phyloP scores from a whole-genome alignment of 2,113 vertebrate species.

The Actenoides lindsayi region DNA sequence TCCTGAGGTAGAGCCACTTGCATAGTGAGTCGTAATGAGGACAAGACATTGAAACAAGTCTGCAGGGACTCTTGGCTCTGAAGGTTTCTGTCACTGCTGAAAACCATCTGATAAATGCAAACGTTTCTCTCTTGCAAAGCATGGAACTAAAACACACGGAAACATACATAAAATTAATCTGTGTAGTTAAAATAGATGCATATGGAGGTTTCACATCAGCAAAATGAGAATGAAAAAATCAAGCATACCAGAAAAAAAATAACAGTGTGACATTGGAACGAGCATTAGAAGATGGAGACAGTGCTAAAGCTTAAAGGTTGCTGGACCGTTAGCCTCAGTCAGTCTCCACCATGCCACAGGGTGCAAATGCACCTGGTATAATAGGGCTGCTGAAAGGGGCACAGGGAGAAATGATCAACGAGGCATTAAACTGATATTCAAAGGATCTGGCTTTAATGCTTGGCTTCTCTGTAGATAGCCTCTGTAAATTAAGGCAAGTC shows the following conservation, averaged over 20 bases:
- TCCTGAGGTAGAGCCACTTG: slow-evolving; percentile 82
- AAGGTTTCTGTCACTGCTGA: slow-evolving; percentile 64
- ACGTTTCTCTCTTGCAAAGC: slow-evolving; percentile 76
- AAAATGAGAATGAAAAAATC: background rate
- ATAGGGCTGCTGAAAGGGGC: background rate
- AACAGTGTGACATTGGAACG: background rate
- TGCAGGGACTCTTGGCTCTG: slow-evolving; percentile 74
- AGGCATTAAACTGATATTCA: background rate
- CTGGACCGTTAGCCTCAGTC: background rate
- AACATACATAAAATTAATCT: slow-evolving; percentile 1
- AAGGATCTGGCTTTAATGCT: background rate
- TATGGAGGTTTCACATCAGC: background rate
- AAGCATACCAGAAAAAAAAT: background rate
- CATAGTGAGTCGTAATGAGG: slow-evolving; percentile 79
- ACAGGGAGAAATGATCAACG: background rate
- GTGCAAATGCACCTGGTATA: background rate
- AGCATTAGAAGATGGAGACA: background rate
- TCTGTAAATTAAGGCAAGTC: background rate
- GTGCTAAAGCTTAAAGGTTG: background rate
- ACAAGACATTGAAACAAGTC: slow-evolving; percentile 81
- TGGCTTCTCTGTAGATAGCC: background rate
- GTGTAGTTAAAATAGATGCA: background rate
- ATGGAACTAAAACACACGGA: slow-evolving; percentile 78
- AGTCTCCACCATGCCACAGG: background rate
- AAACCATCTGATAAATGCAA: slow-evolving; percentile 82